These are phyloP conservation scores for Coccyzus lansbergi DNA, from an alignment of 2,797 vertebrate genomes.

Conservation along the genomic window DNA sequence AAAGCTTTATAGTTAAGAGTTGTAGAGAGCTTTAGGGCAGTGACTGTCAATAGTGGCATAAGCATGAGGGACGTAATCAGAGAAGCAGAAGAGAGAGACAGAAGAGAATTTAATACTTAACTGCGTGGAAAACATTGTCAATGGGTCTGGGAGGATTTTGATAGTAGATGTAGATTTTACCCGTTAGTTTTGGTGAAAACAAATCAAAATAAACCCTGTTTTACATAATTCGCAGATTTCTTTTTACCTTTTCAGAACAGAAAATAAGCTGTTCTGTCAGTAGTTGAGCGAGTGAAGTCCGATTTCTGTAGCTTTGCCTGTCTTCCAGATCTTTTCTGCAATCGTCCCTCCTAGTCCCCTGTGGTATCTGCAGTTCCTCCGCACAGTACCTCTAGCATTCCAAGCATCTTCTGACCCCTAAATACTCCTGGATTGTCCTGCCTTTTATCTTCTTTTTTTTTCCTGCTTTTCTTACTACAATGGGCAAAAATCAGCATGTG, in stretches of 20 bases:
- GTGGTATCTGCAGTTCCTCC: neutral
- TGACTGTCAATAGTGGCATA: slow-evolving; percentile 23
- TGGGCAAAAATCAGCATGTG: neutral
- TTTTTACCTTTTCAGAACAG: neutral
- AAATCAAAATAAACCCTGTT: neutral
- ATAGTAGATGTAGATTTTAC: neutral
- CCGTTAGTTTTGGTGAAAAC: neutral
- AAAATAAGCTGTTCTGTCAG: neutral
- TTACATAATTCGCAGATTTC: neutral
- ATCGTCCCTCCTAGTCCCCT: neutral
- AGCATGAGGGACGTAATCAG: slow-evolving; percentile 15
- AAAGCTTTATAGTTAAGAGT: neutral
- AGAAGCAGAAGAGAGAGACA: neutral
- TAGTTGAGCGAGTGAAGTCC: neutral
- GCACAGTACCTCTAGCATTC: neutral
- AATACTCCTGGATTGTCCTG: neutral
- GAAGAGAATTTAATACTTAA: neutral
- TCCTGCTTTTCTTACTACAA: neutral
- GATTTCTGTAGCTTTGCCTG: neutral
- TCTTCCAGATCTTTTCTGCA: neutral
- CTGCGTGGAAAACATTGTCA: neutral
- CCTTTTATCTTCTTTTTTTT: neutral
- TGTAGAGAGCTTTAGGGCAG: slow-evolving; percentile 18
- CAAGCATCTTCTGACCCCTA: neutral
- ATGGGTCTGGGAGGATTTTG: neutral